phyloP scores from a whole-genome alignment of 2,888 invertebrate species.

The Hypomecis atomaria region DNA sequence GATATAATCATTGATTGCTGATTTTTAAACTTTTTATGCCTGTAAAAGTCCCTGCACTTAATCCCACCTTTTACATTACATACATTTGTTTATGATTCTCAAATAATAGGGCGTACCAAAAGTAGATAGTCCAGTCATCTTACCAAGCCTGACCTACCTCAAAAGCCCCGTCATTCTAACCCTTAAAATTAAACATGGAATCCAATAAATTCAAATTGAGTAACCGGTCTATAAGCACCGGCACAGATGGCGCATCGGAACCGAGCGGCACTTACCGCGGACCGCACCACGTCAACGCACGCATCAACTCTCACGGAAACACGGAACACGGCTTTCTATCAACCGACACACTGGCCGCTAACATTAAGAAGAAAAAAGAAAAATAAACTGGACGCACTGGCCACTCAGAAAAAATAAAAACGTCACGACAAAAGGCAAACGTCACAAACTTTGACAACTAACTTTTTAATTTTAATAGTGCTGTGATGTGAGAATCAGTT shows the following conservation, averaged over 20 bases:
- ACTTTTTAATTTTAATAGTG: slow-evolving; percentile 21
- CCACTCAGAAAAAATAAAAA: slow-evolving; percentile 9
- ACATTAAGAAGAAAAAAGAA: not conserved
- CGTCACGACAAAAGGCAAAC: slow-evolving; percentile 7
- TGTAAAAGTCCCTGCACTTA: too few relatives aligned
- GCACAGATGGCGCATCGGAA: slow-evolving; percentile 43
- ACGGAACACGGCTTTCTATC: slow-evolving; percentile 75
- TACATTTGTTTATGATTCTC: too few relatives aligned
- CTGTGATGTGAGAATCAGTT: slow-evolving; percentile 19
- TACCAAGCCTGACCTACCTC: too few relatives aligned
- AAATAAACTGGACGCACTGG: slow-evolving; percentile 3
- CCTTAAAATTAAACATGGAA: too few relatives aligned
- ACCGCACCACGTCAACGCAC: slow-evolving; percentile 70
- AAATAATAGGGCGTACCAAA: too few relatives aligned
- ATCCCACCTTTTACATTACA: too few relatives aligned
- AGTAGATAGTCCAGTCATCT: too few relatives aligned
- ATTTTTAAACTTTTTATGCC: too few relatives aligned
- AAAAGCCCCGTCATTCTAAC: too few relatives aligned
- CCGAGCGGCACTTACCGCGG: slow-evolving; percentile 66
- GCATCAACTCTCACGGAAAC: slow-evolving; percentile 62
- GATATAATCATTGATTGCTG: too few relatives aligned
- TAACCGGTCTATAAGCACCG: slow-evolving; percentile 49
- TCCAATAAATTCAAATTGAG: slow-evolving; percentile 40
- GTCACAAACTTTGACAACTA: slow-evolving; percentile 21
- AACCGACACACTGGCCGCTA: slow-evolving; percentile 55